Conservation (phyloP, 2,888 invertebrate genomes). For the Spilosoma lubricipeda region DNA sequence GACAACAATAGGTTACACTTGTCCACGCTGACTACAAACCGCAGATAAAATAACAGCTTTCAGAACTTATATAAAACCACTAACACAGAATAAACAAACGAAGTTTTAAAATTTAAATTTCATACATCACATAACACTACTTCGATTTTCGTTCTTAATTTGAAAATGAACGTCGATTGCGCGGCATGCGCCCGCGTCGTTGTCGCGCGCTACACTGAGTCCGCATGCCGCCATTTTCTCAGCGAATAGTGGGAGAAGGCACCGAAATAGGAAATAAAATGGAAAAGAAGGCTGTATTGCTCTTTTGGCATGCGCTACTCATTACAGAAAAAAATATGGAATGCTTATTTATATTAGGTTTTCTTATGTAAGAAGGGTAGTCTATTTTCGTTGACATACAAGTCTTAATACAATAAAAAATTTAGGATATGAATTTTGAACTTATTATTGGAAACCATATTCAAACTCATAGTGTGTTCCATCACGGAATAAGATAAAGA, state of each 20-base stretch:
- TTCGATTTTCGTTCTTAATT: conserved; percentile 56
- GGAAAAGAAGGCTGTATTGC: conserved; percentile 68
- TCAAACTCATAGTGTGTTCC: background rate
- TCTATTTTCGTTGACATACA: background rate
- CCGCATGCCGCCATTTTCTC: conserved; percentile 74
- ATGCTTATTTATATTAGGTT: conserved; percentile 1
- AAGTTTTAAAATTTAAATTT: conserved; percentile 34
- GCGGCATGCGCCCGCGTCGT: conserved; percentile 73
- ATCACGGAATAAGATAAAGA: background rate
- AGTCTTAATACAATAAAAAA: background rate
- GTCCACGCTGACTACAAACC: conserved; percentile 24
- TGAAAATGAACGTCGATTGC: conserved; percentile 46
- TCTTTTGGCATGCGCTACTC: conserved; percentile 49
- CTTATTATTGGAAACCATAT: background rate
- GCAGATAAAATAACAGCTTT: conserved; percentile 17
- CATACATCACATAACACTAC: conserved; percentile 46
- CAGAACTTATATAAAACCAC: conserved; percentile 17
- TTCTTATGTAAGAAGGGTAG: background rate
- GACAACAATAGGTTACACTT: conserved; percentile 61
- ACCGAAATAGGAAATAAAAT: conserved; percentile 76
- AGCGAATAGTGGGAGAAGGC: conserved; percentile 72
- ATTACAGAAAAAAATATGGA: conserved; percentile 42
- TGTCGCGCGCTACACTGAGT: conserved; percentile 78
- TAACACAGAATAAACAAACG: conserved; percentile 29
- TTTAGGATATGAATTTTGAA: background rate